Evolutionary conservation across 2,888 invertebrate species (phyloP).

Genomic region (Hemicrepidius hirtus): DNA sequence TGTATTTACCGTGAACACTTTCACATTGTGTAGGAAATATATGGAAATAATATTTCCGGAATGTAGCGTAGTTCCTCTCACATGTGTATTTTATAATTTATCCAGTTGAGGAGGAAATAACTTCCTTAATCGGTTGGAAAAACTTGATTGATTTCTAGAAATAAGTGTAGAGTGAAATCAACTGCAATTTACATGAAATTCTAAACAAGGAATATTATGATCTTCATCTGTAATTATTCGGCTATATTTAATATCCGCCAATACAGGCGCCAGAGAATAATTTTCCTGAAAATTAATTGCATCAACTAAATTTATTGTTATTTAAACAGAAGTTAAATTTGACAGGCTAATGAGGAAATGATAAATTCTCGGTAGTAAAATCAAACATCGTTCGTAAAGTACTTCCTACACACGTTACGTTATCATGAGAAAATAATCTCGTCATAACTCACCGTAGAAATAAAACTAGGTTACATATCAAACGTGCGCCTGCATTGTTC

Average conservation of each 20-base stretch:
- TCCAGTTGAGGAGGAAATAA: neutral
- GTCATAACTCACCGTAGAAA: constrained; percentile 16
- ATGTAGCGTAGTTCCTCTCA: neutral
- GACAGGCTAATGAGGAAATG: neutral
- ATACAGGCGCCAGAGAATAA: too few species aligned
- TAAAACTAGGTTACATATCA: constrained; percentile 28
- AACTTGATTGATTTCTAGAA: too few species aligned
- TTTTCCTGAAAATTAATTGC: too few species aligned
- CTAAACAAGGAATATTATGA: too few species aligned
- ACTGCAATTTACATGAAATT: too few species aligned
- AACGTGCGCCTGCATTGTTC: constrained; percentile 4
- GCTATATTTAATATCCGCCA: too few species aligned
- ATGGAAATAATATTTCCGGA: neutral
- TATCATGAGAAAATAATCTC: constrained; percentile 29
- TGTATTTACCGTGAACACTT: neutral
- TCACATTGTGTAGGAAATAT: neutral
- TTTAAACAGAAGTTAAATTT: too few species aligned
- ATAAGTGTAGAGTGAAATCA: too few species aligned
- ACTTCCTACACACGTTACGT: constrained; percentile 3
- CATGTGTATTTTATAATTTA: neutral
- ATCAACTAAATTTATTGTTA: too few species aligned
- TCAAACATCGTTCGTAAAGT: neutral
- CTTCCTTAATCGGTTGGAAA: neutral
- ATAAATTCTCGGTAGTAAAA: neutral
- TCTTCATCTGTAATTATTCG: too few species aligned